Conservation (phyloP, 64 coral and sea anemone species). For the Montipora efflorescens region DNA sequence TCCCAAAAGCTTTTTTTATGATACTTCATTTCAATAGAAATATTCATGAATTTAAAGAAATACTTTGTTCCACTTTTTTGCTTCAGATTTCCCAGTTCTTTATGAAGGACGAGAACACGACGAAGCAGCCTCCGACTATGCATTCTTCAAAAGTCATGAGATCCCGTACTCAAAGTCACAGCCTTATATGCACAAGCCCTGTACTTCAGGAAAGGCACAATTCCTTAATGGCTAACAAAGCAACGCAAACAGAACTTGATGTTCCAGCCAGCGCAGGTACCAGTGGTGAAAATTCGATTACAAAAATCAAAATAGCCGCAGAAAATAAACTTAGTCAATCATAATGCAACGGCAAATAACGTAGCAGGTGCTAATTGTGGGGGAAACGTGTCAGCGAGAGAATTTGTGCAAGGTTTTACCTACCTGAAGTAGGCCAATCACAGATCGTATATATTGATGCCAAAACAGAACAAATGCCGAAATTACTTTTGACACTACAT, state of each 20-base stretch:
- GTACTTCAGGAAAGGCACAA: neutral
- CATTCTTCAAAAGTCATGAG: neutral
- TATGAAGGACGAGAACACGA: neutral
- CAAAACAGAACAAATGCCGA: no score
- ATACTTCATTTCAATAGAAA: no score
- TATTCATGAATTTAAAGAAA: no score
- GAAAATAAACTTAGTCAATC: no score
- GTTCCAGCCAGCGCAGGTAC: slow-evolving; percentile 34
- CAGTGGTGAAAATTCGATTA: neutral
- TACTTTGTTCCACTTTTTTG: neutral
- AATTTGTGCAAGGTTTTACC: no score
- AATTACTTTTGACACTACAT: no score
- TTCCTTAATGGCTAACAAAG: slow-evolving; percentile 8
- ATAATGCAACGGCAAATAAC: no score
- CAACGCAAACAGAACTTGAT: slow-evolving; percentile 35
- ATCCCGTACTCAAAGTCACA: slow-evolving; percentile 7
- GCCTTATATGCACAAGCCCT: neutral
- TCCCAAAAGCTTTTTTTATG: no score
- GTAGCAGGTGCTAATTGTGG: no score
- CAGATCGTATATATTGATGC: no score
- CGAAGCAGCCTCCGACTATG: slow-evolving; percentile 8
- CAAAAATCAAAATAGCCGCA: neutral
- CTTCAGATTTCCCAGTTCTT: slow-evolving; percentile 42
- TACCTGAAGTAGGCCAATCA: no score
- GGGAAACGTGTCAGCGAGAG: no score